These are phyloP conservation scores for Oxyura jamaicensis DNA, from an alignment of 2,113 vertebrate genomes.

Conservation along the genomic window DNA sequence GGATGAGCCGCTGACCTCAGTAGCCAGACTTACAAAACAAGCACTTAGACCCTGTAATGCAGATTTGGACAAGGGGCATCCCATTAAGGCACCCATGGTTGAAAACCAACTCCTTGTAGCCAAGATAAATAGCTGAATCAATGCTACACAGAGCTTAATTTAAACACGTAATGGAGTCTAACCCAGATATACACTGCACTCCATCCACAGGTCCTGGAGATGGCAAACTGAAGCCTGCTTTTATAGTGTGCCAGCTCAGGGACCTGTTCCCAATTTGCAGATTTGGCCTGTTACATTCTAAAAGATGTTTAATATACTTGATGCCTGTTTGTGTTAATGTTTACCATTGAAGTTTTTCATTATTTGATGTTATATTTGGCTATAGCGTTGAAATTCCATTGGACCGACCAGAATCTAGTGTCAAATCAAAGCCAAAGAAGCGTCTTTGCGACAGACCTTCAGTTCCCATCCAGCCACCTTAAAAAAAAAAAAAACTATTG, in stretches of 20 bases:
- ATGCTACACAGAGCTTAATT: conserved; percentile 54
- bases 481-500: not conserved
- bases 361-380: conserved; percentile 82
- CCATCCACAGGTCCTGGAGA: conserved; percentile 53
- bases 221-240: conserved; percentile 68
- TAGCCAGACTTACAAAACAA: not conserved
- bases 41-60: not conserved
- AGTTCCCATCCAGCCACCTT: conserved; percentile 31
- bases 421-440: conserved; percentile 69
- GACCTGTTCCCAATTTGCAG: conserved; percentile 78
- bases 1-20: not conserved
- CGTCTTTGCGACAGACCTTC: conserved; percentile 63
- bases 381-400: conserved; percentile 52
- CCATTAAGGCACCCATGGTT: conserved; percentile 27
- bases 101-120: not conserved
- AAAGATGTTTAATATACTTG: conserved; percentile 71
- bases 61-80: conserved; percentile 5
- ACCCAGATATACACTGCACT: conserved; percentile 50
- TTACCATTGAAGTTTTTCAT: conserved; percentile 79
- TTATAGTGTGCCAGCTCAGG: conserved; percentile 72
- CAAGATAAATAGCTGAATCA: conserved; percentile 68
- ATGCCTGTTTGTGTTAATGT: conserved; percentile 74
- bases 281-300: conserved; percentile 67
- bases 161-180: conserved; percentile 44
- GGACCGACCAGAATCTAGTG: conserved; percentile 58